phyloP scores from a whole-genome alignment of 1,140 invertebrate species.

The Uloborus diversus region DNA sequence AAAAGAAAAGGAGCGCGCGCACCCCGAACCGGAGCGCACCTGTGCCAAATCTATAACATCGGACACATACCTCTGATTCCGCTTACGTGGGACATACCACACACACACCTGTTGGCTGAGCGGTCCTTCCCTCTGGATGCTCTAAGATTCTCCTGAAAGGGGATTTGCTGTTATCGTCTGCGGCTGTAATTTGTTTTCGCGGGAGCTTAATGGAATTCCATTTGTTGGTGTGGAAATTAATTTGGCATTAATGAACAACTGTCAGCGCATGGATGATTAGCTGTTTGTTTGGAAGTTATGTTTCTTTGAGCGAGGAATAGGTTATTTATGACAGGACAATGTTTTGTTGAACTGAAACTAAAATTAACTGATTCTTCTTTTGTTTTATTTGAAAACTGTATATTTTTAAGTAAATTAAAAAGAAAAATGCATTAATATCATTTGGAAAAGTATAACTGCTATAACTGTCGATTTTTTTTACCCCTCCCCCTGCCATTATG shows the following conservation, averaged over 20 bases:
- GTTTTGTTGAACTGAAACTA: too few relatives aligned
- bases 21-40: conserved; percentile 27
- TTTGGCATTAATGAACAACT: background rate
- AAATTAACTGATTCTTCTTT: too few relatives aligned
- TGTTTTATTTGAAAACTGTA: too few relatives aligned
- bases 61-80: conserved; percentile 46
- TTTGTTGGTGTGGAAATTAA: background rate
- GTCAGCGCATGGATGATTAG: background rate
- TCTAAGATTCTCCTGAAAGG: too few relatives aligned
- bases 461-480: too few relatives aligned
- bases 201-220: background rate
- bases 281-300: background rate
- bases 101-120: conserved; percentile 28
- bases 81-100: conserved; percentile 25
- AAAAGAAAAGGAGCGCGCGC: conserved; percentile 32
- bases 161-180: background rate
- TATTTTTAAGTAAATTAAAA: too few relatives aligned
- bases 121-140: background rate
- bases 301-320: background rate
- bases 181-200: background rate
- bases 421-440: too few relatives aligned
- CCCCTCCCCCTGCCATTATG: too few relatives aligned
- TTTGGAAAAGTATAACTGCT: too few relatives aligned
- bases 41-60: conserved; percentile 52
- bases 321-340: too few relatives aligned